Evolutionary conservation across 2,113 vertebrate species (phyloP).

Genomic region (Semicossyphus pulcher): DNA sequence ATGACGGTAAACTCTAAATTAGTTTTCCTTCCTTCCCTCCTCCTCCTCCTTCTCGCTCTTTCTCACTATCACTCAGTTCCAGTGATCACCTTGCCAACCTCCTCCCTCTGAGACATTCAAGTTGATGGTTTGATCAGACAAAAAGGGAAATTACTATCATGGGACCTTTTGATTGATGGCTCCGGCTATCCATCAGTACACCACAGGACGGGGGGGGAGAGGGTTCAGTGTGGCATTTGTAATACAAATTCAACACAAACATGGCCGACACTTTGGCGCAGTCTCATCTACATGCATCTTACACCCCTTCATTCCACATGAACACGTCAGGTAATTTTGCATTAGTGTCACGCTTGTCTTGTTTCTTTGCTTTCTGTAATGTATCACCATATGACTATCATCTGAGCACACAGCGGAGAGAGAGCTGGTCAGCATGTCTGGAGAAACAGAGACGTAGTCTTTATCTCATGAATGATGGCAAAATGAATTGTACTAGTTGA

Average conservation of each 20-base stretch:
- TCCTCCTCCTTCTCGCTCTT: neutral
- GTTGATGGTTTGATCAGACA: conserved; percentile 72
- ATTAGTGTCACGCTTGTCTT: conserved; percentile 13
- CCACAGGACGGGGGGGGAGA: conserved; percentile 6
- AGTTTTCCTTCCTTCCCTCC: neutral
- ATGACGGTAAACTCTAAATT: neutral
- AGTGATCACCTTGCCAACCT: conserved; percentile 63
- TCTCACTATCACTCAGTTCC: conserved; percentile 45
- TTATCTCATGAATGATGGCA: neutral
- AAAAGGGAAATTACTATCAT: conserved; percentile 63
- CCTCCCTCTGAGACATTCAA: conserved; percentile 69
- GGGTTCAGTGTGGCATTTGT: conserved; percentile 16
- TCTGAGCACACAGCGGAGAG: neutral
- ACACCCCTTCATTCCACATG: neutral
- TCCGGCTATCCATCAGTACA: conserved; percentile 35
- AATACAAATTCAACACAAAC: conserved; percentile 48
- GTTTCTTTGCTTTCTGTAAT: conserved; percentile 5
- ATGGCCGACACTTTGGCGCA: conserved; percentile 6
- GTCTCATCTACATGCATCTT: conserved; percentile 4
- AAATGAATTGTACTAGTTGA: neutral
- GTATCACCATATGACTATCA: neutral
- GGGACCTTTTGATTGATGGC: conserved; percentile 69
- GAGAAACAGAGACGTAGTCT: neutral
- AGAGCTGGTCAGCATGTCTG: neutral
- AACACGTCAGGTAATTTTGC: conserved; percentile 16